A percentile compares a stretch with the other conserved stretches of the same genome.
Conservation (phyloP, 2,797 vertebrate species). For the Intellagama lesueurii region DNA sequence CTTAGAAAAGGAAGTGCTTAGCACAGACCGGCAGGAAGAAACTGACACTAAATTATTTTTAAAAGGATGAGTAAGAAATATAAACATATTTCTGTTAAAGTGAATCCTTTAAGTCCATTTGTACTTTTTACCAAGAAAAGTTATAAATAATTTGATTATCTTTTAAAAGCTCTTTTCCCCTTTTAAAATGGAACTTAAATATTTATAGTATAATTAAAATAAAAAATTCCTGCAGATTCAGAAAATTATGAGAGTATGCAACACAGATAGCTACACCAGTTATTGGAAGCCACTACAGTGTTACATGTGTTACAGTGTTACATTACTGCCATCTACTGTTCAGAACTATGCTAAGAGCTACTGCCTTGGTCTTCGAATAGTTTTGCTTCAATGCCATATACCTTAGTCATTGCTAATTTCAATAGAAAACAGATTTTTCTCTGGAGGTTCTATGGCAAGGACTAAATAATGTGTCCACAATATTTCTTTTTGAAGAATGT, state of each 20-base stretch:
- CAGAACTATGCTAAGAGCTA: neutral
- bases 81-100: conserved; percentile 27
- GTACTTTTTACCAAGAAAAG: conserved; percentile 43
- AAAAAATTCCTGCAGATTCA: conserved; percentile 39
- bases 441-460: conserved; percentile 25
- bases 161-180: conserved; percentile 43
- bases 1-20: conserved; percentile 8
- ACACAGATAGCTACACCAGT: neutral
- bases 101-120: conserved; percentile 12
- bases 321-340: conserved; percentile 77
- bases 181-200: conserved; percentile 60
- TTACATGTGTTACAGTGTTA: conserved; percentile 49
- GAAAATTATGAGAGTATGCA: conserved; percentile 17
- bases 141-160: conserved; percentile 53
- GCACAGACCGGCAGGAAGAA: neutral
- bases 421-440: conserved; percentile 9
- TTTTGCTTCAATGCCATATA: conserved; percentile 18
- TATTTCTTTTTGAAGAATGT: conserved; percentile 25
- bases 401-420: neutral
- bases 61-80: conserved; percentile 1
- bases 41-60: neutral
- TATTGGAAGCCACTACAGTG: conserved; percentile 19
- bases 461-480: conserved; percentile 41
- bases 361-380: neutral
- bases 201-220: conserved; percentile 48